Evolutionary conservation across 2,888 invertebrate species (phyloP), one percentile per base, ranked within the genome.

Genomic region (Orchesella flavescens): DNA sequence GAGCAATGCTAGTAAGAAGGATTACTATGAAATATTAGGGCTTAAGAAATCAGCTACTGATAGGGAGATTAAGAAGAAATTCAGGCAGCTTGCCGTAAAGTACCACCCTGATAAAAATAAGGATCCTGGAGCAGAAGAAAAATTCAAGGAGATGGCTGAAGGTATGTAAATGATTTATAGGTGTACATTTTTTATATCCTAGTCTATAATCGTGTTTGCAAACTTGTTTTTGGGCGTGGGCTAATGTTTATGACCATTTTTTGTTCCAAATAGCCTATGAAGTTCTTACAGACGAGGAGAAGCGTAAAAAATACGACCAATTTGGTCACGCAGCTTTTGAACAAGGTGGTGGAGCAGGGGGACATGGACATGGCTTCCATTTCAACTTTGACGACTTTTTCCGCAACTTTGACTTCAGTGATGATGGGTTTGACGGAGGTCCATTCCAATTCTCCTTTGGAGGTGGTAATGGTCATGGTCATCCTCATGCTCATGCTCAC

Each of bases 51-150:
- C 88, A 84, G 91, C 92, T 0, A 88, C 89, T 21, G 90, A 91
- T n/a, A 89, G 90, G 83, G 91, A 92, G 66, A 91, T 92, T 59
- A 92, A 91, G 87, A 91, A 90, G 84, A 92, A 92, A 0, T 92
- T 92, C 86, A 88, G 91, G 44, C 92, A 91, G 87, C 88, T 92
- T 49, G 92, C 92, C 3, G 87, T 92, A 1, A 90, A 91, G 86
- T 92, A 91, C 86, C 92, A 92, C 87, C 92, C 92, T 15, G 92
- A 92, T 87, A 91, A 90, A 87, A 92, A 91, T 87, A 91, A 91
- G 85, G 90, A 90, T 66, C 89, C 90, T 61, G 89, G 89, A 44
- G 92, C 92, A 1, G 91, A 92, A 87, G 90, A 90, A 65, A 91
- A 91, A 87, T 92, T 92, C 88, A 89, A 91, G 73, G 90, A 92